A percentile compares a stretch with the other conserved stretches of the same genome.
phyloP scores from a whole-genome alignment of 2,888 invertebrate genomes.

The Antitype chi region DNA sequence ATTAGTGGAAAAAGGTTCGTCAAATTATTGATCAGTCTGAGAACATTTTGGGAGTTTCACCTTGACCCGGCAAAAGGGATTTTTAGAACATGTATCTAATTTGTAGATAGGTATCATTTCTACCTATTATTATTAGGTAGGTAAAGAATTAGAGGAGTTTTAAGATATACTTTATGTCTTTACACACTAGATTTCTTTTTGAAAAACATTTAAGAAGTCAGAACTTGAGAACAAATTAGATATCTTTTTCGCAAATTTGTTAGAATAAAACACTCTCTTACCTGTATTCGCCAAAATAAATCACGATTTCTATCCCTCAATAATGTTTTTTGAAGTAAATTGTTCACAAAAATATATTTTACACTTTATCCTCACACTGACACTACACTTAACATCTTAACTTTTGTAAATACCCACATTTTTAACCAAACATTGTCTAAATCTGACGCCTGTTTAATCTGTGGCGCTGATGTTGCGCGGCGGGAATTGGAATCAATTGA shows the following conservation, averaged over 20 bases:
- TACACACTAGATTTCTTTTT: background rate
- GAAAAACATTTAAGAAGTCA: background rate
- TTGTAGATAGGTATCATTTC: background rate
- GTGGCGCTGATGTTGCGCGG: conserved; percentile 66
- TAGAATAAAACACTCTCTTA: conserved; percentile 14
- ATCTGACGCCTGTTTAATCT: conserved; percentile 26
- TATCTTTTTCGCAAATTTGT: background rate
- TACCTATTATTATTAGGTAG: background rate
- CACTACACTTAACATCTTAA: conserved; percentile 11
- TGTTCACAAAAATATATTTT: conserved; percentile 55
- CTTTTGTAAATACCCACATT: conserved; percentile 63
- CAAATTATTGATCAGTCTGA: conserved; percentile 23
- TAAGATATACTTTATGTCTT: no score
- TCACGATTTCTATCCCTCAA: background rate
- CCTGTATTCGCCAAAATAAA: conserved; percentile 33
- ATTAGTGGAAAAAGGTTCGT: background rate
- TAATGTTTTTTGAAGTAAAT: conserved; percentile 42
- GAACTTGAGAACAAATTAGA: background rate
- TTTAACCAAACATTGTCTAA: conserved; percentile 41
- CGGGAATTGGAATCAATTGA: conserved; percentile 57
- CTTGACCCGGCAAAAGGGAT: conserved; percentile 26
- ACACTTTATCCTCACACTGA: conserved; percentile 13
- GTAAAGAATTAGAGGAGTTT: no score
- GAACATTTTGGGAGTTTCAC: conserved; percentile 7
- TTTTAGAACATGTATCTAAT: background rate